Percentiles rank a stretch among this genome's conserved stretches.
Evolutionary conservation across 2,888 invertebrate genomes (phyloP).

Genomic region (Allacma fusca): DNA sequence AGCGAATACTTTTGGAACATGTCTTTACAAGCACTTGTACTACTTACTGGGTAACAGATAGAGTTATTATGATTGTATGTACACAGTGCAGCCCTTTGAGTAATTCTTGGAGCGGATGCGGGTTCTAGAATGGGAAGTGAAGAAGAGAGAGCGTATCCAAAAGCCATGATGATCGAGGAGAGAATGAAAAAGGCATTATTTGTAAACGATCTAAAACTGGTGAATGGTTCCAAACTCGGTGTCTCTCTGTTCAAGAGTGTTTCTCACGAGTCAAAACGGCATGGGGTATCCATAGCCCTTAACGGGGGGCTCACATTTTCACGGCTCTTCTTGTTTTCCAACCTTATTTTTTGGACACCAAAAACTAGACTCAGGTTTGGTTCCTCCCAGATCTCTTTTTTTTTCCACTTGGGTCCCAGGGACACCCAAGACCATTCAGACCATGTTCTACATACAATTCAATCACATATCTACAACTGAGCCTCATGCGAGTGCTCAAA

Average conservation of each 20-base stretch:
- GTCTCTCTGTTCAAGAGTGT: conserved; percentile 47
- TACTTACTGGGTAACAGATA: not conserved
- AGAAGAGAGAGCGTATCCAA: conserved; percentile 25
- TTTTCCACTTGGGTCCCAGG: conserved; percentile 27
- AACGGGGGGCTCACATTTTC: conserved; percentile 53
- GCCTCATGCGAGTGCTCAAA: not conserved
- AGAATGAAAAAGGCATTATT: conserved; percentile 47
- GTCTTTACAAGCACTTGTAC: too few species aligned
- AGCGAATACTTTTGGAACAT: too few species aligned
- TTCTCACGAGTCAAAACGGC: conserved; percentile 59
- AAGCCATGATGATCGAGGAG: conserved; percentile 23
- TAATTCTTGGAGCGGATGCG: conserved; percentile 1
- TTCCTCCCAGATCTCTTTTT: conserved; percentile 27
- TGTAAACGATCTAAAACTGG: conserved; percentile 48
- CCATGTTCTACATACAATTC: conserved; percentile 1
- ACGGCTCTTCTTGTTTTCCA: conserved; percentile 46
- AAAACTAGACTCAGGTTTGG: conserved; percentile 19
- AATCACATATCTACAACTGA: not conserved
- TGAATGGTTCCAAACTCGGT: conserved; percentile 42
- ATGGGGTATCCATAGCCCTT: conserved; percentile 50
- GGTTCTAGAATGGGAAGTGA: conserved; percentile 17
- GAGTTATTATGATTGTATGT: not conserved
- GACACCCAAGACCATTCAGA: conserved; percentile 37
- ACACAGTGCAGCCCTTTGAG: not conserved
- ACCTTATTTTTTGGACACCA: conserved; percentile 43